Percentiles rank a stretch among this genome's conserved stretches.
These are phyloP conservation scores for Eulemur coronatus DNA, from an alignment of 2,797 vertebrate genomes.

Conservation along the genomic window DNA sequence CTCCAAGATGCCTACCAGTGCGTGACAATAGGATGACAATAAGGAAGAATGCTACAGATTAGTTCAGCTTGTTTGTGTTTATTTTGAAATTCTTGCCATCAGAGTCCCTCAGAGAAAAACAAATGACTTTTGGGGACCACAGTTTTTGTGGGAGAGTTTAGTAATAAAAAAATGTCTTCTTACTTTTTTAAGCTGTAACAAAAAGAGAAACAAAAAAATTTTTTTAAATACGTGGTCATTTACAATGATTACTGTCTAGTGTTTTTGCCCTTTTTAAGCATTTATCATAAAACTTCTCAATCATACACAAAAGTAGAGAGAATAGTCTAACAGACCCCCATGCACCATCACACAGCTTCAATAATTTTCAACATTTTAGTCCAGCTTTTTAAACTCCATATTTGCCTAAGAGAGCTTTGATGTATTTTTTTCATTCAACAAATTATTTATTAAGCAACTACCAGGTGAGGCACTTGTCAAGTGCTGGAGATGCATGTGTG, in stretches of 20 bases:
- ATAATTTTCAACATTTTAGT: neutral
- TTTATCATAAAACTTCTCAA: conserved; percentile 17
- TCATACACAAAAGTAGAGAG: neutral
- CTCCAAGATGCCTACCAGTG: neutral
- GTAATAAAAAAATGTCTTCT: neutral
- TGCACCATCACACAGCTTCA: neutral
- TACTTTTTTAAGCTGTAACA: neutral
- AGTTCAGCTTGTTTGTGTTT: neutral
- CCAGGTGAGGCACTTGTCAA: neutral
- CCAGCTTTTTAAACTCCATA: neutral
- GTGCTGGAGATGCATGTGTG: neutral
- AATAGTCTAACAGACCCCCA: neutral
- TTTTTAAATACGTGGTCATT: neutral
- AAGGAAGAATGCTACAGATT: neutral
- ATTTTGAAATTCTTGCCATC: neutral
- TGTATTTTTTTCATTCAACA: neutral
- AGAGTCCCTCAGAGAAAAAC: conserved; percentile 7
- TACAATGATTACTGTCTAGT: neutral
- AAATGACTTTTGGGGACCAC: neutral
- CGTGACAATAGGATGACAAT: neutral
- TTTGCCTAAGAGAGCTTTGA: neutral
- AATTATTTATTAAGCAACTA: neutral
- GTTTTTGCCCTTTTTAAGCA: neutral
- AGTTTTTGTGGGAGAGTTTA: neutral
- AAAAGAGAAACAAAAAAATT: neutral